Evolutionary conservation across 1,140 invertebrate genomes (phyloP).

Genomic region (Tribolium madens): DNA sequence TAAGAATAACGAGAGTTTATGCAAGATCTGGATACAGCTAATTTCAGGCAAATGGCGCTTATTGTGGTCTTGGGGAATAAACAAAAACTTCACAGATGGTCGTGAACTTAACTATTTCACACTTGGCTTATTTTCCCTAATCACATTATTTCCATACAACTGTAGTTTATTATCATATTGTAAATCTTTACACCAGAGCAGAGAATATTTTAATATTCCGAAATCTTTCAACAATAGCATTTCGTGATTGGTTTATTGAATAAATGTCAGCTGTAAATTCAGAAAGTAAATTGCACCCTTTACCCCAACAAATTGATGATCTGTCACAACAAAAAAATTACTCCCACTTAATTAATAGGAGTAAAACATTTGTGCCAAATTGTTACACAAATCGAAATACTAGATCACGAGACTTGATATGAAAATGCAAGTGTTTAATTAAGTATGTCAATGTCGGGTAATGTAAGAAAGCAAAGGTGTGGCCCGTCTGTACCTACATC

Average conservation of each 20-base stretch:
- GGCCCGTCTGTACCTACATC: slow-evolving; percentile 36
- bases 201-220: background rate
- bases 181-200: no score
- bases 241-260: slow-evolving; percentile 38
- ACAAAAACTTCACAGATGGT: slow-evolving; percentile 2
- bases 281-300: slow-evolving; percentile 15
- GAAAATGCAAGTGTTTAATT: slow-evolving; percentile 39
- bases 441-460: slow-evolving; percentile 45
- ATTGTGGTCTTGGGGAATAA: slow-evolving; percentile 3
- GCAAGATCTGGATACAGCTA: background rate
- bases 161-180: background rate
- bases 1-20: slow-evolving; percentile 36
- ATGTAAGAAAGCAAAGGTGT: slow-evolving; percentile 44
- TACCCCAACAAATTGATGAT: slow-evolving; percentile 27
- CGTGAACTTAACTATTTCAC: slow-evolving; percentile 10
- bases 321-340: slow-evolving; percentile 12
- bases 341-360: no score
- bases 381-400: slow-evolving; percentile 1
- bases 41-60: slow-evolving; percentile 7
- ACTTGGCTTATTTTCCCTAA: background rate
- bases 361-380: background rate
- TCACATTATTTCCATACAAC: slow-evolving; percentile 5
- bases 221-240: background rate
- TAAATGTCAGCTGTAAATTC: slow-evolving; percentile 38
- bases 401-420: slow-evolving; percentile 14